Evolutionary conservation across 2,113 vertebrate species (phyloP), one percentile per base, ranked within the genome.

Genomic region (Erythrocercus mccallii): DNA sequence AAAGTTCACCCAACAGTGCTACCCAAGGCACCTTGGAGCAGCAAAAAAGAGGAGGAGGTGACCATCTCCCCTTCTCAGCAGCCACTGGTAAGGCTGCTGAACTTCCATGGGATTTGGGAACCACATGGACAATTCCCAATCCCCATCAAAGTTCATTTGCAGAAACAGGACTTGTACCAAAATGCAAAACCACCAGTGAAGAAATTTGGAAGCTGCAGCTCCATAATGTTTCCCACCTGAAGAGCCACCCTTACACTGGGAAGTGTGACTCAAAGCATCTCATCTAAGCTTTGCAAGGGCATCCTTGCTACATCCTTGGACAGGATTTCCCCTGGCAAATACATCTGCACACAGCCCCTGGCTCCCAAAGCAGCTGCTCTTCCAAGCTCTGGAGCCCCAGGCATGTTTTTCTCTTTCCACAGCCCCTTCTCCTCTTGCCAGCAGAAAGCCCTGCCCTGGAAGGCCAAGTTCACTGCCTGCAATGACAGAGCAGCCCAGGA

Each of bases 211-310:
- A 56, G 56, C 19, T 14, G 31, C 12, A 31, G 31, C 37, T 83
- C 25, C 0, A 0, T 25, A n/a, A 15, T 20, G 9, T 24, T 76
- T 42, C 33, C 38, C 18, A 35, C 30, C 42, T 30, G 42, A 50
- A 68, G 33, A 56, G 14, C 21, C 11, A 62, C 11, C 53, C 38
- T 56, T 31, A 10, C 2, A 48, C 50, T 12, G 25, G 9, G 10
- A 57, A 66, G 2, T 11, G 62, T 73, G 42, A 70, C n/a, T 61
- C 33, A 45, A 91, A 25, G 25, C 19, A 44, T 11, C 37, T 77
- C 62, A 48, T 64, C 61, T 19, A 33, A 85, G 38, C 23, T 64
- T 65, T 31, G 21, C 16, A 85, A 89, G 33, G 33, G 4, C 66
- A 73, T 68, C 20, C 2, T 15, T 16, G 4, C 53, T n/a, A 8